Evolutionary conservation across 2,888 invertebrate genomes (phyloP).

Genomic region (Bombylius discolor): DNA sequence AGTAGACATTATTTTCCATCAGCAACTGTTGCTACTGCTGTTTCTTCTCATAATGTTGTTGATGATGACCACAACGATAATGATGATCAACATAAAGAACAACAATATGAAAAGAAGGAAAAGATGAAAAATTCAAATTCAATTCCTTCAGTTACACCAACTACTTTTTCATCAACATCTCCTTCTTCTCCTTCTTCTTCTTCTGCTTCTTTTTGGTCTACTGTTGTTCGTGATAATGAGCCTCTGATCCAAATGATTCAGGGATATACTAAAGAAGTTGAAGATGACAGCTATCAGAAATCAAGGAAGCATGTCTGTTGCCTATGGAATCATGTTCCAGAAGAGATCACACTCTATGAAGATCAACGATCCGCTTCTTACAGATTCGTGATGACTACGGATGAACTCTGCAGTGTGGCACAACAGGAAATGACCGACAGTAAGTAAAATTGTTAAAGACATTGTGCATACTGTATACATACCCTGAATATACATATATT

Average conservation of each 20-base stretch:
- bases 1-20: background rate
- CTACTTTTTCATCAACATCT: too few species aligned
- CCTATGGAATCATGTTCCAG: slow-evolving; percentile 21
- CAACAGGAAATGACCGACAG: slow-evolving; percentile 29
- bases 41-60: background rate
- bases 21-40: background rate
- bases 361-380: slow-evolving; percentile 25
- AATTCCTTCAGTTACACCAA: background rate
- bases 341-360: slow-evolving; percentile 19
- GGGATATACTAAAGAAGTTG: slow-evolving; percentile 25
- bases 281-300: slow-evolving; percentile 24
- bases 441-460: slow-evolving; percentile 11
- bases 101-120: background rate
- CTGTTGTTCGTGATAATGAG: slow-evolving; percentile 2
- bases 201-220: background rate
- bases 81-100: background rate
- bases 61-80: background rate
- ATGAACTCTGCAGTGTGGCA: slow-evolving; percentile 40
- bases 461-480: too few species aligned
- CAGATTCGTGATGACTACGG: slow-evolving; percentile 43
- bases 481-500: background rate
- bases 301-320: slow-evolving; percentile 21
- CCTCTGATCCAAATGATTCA: slow-evolving; percentile 11
- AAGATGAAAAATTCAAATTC: background rate
- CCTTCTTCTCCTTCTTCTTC: background rate